Base-by-base conservation (phyloP, 92 coral and sea anemone genomes). In the Epizoanthus scotinus region DNA sequence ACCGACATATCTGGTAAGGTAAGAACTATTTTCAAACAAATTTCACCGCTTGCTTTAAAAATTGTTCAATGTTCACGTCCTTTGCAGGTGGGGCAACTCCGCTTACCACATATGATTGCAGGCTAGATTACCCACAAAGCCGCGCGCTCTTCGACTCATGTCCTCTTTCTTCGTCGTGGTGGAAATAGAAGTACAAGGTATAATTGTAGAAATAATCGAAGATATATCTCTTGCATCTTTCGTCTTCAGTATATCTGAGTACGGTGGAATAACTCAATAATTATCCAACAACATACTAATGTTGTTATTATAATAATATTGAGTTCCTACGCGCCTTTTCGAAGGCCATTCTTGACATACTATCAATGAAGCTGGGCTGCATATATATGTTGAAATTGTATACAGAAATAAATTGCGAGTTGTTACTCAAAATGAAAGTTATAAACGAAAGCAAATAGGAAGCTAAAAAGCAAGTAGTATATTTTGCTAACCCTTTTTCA, bases 151-250 rank as follows among this genome's bases (percentile, higher is more conserved):
- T 64, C 18, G 6, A 28, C 38, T 87, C 79, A 87, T 90, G 92
- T 87, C 59, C 92, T 91, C 94, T 92, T 92, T 90, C 94, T 91
- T 91, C 88, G 71, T 82, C 84, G 84, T 83, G 87, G 64, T 87
- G 50, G 70, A 63, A 52, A 14, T 10, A 75, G 57, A 21, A 59
- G 81, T 58, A 57, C 36, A 50, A 75, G 81, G 81, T 75, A 38
- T 0, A 67, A n/a, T 13, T 3, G 20, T 22, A 9, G 61, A 36
- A 75, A 2, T 58, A 75, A 75, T 75, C 81, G 53, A 17, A 57
- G 40, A 40, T 75, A 22, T 34, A 36, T 3, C 67, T 59, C 34
- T 29, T 9, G 13, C 81, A 59, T 75, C 81, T 58, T 75, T 34
- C 13, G 4, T 57, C 25, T 31, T 58, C 28, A 58, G 40, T 57